phyloP scores from a whole-genome alignment of 2,888 invertebrate species.

The Dinocampus coccinellae region DNA sequence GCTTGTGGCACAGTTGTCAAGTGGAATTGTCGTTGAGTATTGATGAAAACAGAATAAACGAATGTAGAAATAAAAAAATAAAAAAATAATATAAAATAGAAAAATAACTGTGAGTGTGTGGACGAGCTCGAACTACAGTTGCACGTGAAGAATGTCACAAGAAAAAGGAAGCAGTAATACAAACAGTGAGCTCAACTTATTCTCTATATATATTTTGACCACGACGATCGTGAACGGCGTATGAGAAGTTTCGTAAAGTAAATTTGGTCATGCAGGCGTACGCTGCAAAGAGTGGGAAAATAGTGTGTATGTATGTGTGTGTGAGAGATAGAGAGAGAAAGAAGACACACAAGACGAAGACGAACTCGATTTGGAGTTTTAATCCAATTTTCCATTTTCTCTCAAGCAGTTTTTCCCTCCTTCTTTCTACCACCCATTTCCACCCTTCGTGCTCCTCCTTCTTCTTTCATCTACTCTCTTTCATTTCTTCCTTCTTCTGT shows the following conservation, averaged over 20 bases:
- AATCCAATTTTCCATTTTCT: conserved; percentile 54
- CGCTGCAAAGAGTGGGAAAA: conserved; percentile 31
- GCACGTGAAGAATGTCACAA: neutral
- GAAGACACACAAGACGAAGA: conserved; percentile 45
- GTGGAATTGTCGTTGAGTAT: neutral
- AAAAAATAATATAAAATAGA: neutral
- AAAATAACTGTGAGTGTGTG: neutral
- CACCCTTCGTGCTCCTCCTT: too few species aligned
- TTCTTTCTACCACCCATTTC: neutral
- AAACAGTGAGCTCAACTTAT: neutral
- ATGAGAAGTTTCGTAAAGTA: conserved; percentile 63
- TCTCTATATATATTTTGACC: neutral
- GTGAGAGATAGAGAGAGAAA: neutral
- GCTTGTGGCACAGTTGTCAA: neutral
- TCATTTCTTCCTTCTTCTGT: too few species aligned
- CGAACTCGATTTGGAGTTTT: conserved; percentile 64
- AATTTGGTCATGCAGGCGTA: conserved; percentile 51
- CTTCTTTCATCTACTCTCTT: too few species aligned
- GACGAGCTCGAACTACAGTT: neutral
- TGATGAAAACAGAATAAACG: neutral
- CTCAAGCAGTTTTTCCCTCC: conserved; percentile 29
- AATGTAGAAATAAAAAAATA: neutral
- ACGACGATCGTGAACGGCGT: conserved; percentile 42
- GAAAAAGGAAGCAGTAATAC: neutral
- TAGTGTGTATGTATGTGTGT: too few species aligned